Conservation (phyloP, 1,140 invertebrate genomes). For the Pectinophora gossypiella region DNA sequence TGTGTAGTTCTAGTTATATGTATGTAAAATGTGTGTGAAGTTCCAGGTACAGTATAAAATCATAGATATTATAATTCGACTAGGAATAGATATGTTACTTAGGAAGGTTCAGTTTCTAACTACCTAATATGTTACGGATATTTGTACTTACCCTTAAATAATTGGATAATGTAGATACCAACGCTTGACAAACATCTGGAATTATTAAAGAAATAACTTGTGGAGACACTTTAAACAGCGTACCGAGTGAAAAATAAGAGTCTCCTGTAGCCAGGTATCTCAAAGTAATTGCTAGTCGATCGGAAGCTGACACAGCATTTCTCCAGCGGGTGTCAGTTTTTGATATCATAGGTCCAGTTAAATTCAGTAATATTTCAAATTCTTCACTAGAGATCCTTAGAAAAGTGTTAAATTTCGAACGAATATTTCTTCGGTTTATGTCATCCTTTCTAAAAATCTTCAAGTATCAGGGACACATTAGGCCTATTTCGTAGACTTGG, state of each 20-base stretch:
- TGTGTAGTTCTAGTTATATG: too few relatives aligned
- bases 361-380: conserved; percentile 9
- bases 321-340: neutral
- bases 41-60: too few relatives aligned
- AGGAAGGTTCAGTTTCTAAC: too few relatives aligned
- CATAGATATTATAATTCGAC: too few relatives aligned
- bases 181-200: neutral
- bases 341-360: neutral
- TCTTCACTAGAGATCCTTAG: conserved; percentile 9
- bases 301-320: neutral
- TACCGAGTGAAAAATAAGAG: neutral
- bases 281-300: neutral
- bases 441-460: conserved; percentile 9
- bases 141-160: too few relatives aligned
- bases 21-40: too few relatives aligned
- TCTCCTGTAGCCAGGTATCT: neutral
- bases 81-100: too few relatives aligned
- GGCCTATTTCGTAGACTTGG: conserved; percentile 9
- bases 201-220: neutral
- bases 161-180: too few relatives aligned
- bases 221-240: neutral
- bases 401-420: conserved; percentile 10
- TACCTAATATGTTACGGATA: too few relatives aligned
- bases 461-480: conserved; percentile 8
- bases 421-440: conserved; percentile 11